phyloP scores from a whole-genome alignment of 2,797 vertebrate species.

The Tragelaphus oryx region DNA sequence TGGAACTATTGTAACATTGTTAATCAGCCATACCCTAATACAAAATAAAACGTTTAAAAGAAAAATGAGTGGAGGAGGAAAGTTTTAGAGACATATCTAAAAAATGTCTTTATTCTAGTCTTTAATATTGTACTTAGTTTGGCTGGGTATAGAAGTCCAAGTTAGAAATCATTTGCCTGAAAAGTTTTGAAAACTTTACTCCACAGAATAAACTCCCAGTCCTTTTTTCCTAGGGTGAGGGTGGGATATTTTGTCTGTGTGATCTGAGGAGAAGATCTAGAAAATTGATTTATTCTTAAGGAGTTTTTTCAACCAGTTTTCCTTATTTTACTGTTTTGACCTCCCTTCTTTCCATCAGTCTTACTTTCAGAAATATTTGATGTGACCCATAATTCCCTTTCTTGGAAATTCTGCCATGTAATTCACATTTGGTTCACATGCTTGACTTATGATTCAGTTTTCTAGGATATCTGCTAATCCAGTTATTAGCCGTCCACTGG shows the following conservation, averaged over 20 bases:
- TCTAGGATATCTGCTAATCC: background rate
- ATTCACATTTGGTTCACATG: background rate
- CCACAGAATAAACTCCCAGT: background rate
- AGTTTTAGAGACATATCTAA: background rate
- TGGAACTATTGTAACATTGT: background rate
- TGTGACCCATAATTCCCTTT: background rate
- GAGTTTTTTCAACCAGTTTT: background rate
- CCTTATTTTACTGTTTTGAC: background rate
- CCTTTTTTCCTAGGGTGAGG: background rate
- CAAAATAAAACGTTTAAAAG: background rate
- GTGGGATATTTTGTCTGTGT: background rate
- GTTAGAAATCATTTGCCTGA: background rate
- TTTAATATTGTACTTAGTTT: background rate
- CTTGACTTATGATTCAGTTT: background rate
- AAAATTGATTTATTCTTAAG: background rate
- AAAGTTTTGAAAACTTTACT: background rate
- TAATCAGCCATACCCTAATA: background rate
- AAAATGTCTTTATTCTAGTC: background rate
- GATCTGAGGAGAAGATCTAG: background rate
- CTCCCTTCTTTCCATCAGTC: fast-evolving
- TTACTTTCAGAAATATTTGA: background rate
- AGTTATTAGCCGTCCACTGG: background rate
- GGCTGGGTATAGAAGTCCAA: background rate
- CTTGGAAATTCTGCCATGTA: no score
- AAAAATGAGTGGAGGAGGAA: background rate